Evolutionary conservation across 2,888 invertebrate species (phyloP), one percentile per base, ranked within the genome.

Genomic region (Pseudococcus viburni): DNA sequence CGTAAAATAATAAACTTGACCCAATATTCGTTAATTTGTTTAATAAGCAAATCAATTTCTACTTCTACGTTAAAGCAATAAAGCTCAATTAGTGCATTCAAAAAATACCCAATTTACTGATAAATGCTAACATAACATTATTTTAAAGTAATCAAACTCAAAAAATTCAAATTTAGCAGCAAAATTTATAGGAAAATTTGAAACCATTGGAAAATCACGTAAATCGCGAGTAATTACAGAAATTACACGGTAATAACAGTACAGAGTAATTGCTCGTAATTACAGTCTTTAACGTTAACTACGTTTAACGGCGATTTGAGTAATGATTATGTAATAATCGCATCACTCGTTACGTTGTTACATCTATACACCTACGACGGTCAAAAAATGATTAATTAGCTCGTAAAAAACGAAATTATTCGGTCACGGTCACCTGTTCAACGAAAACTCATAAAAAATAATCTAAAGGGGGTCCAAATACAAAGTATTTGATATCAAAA

Each of bases 11-110:
- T 33, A 64, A 22, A 64, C 9, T 19, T 64, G 64, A 1, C 19
- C 64, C 6, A 64, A 51, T 22, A 22, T 64, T 22, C 22, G 19
- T 64, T 22, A 64, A 19, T 64, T 64, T 64, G 9, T 22, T 22
- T 19, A 19, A 19, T 64, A 22, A 64, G 22, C 64, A 22, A 64
- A 9, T 64, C 5, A 22, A 55, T 51, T 46, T 46, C 46, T 5
- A 55, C n/a, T n/a, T 59, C 64, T 22, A 59, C 59, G n/a, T 59
- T 59, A 22, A 64, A 64, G 59, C 59, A n/a, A n/a, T n/a, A 59
- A 64, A 64, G 64, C 64, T 22, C 6, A 1, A 55, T n/a, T 1
- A 22, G 64, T 22, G 12, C 5, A 7, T 59, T 64, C 0, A 59
- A 59, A 64, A 64, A 64, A 64, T 7, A 59, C n/a, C 7, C n/a